A percentile compares a stretch with the other conserved stretches of the same genome.
Conservation (phyloP, 1,140 invertebrate genomes). For the Trachymyrmex cornetzi region DNA sequence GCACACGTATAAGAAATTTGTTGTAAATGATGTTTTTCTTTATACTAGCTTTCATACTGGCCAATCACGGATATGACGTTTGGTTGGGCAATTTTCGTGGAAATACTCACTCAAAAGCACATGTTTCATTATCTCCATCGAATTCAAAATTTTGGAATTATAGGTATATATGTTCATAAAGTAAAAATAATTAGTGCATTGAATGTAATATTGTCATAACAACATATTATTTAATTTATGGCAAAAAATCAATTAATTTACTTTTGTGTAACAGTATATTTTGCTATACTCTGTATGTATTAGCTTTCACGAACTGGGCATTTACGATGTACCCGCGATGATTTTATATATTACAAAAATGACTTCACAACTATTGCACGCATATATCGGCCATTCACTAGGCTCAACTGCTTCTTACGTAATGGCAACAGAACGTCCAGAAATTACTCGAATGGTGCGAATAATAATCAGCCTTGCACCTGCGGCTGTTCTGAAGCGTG, state of each 20-base stretch:
- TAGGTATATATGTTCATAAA: conserved; percentile 52
- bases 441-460: too few species aligned
- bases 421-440: too few species aligned
- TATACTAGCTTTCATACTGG: conserved; percentile 59
- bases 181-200: neutral
- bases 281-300: neutral
- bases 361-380: too few species aligned
- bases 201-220: neutral
- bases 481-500: too few species aligned
- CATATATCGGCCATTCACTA: too few species aligned
- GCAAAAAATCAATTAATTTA: neutral
- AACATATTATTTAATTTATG: neutral
- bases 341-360: too few species aligned
- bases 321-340: too few species aligned
- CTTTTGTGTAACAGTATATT: neutral
- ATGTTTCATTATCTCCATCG: conserved; percentile 25
- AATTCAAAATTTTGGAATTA: conserved; percentile 70
- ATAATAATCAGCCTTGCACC: too few species aligned
- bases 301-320: too few species aligned
- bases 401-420: too few species aligned
- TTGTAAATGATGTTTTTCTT: conserved; percentile 1
- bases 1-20: too few species aligned
- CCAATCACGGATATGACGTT: conserved; percentile 66
- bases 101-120: conserved; percentile 70
- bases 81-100: conserved; percentile 73